phyloP scores from a whole-genome alignment of 92 coral and sea anemone genomes.

The Phenganax subtilis region DNA sequence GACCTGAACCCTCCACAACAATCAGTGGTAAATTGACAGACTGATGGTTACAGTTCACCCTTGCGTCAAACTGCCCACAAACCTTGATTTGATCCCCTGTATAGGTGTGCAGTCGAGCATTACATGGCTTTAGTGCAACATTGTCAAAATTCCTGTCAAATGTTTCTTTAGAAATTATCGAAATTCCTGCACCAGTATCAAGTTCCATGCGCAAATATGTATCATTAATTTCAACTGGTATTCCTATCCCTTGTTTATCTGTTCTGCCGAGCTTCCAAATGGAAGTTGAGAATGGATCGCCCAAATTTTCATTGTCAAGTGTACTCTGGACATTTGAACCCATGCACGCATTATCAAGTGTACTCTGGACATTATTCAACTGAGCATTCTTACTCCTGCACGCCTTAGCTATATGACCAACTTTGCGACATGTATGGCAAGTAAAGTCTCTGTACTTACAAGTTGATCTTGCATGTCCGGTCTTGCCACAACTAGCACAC shows the following conservation, averaged over 20 bases:
- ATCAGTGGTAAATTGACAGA: not conserved
- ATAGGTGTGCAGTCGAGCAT: conserved; percentile 39
- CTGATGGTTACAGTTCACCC: not conserved
- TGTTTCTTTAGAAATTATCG: conserved; percentile 37
- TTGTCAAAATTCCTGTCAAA: conserved; percentile 26
- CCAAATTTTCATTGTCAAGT: not conserved
- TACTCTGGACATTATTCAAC: conserved; percentile 11
- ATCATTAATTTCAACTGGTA: conserved; percentile 36
- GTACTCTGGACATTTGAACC: not conserved
- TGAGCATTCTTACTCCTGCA: not conserved
- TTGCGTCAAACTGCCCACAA: conserved; percentile 23
- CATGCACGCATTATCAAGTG: not conserved
- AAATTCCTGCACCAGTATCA: conserved; percentile 46
- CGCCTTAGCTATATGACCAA: not conserved
- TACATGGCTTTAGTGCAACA: conserved; percentile 28
- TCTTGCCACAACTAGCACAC: conserved; percentile 26
- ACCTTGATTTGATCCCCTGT: conserved; percentile 36
- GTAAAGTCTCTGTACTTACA: conserved; percentile 23
- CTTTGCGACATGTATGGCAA: conserved; percentile 1
- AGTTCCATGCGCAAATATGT: conserved; percentile 33
- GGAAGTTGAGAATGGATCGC: not conserved
- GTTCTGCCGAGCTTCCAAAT: conserved; percentile 2
- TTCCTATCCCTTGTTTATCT: conserved; percentile 23
- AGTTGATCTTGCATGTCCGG: conserved; percentile 9
- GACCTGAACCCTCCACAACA: too few species aligned